Evolutionary conservation across 2,888 invertebrate species (phyloP).

Genomic region (Nomada hirtipes): DNA sequence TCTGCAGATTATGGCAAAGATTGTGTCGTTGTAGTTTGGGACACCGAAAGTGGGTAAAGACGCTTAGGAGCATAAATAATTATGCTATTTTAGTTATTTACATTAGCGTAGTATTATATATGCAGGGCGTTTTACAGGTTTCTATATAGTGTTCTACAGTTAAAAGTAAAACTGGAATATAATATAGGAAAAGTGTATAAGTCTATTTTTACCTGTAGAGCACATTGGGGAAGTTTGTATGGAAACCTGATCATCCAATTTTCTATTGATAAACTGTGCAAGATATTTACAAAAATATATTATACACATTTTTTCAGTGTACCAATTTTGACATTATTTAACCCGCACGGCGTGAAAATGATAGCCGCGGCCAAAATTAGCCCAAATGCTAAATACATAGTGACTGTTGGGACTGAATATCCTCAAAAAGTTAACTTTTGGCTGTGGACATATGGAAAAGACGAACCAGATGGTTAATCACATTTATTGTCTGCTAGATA

Average conservation of each 20-base stretch:
- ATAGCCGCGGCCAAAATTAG: conserved; percentile 85
- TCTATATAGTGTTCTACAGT: too few species aligned
- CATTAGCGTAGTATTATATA: too few species aligned
- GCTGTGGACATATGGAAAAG: conserved; percentile 87
- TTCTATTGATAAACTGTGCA: not conserved
- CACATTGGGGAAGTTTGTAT: not conserved
- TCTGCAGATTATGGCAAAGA: conserved; percentile 87
- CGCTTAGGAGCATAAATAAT: too few species aligned
- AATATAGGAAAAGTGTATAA: too few species aligned
- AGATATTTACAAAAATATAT: not conserved
- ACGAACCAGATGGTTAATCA: conserved; percentile 86
- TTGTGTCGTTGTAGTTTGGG: conserved; percentile 87
- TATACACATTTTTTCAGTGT: conserved; percentile 73
- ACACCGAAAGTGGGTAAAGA: conserved; percentile 82
- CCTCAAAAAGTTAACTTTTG: conserved; percentile 86
- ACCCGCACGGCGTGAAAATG: conserved; percentile 84
- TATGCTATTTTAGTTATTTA: too few species aligned
- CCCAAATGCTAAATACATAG: conserved; percentile 86
- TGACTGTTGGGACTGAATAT: conserved; percentile 85
- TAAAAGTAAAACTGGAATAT: too few species aligned
- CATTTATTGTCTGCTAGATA: not conserved
- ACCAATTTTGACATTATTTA: conserved; percentile 86
- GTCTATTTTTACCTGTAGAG: not conserved
- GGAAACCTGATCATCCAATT: not conserved
- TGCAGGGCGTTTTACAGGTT: too few species aligned